Base-by-base conservation (phyloP, 2,113 vertebrate species). In the Balaeniceps rex region DNA sequence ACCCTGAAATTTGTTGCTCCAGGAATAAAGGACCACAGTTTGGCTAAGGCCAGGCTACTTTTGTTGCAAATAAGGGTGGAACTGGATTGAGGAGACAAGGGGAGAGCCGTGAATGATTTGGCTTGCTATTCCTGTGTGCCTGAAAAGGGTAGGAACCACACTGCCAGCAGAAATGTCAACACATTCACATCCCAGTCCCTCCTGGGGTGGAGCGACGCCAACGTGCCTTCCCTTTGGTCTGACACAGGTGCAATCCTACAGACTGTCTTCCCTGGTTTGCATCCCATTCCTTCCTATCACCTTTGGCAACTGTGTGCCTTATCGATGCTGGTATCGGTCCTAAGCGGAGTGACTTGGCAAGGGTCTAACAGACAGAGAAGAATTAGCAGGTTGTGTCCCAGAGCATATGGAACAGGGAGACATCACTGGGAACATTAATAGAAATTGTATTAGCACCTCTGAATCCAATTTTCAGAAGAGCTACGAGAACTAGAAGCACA, bases 221-320 rank as follows among this genome's bases (percentile, higher is more conserved):
- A 28, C 0, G 2, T 31, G 31, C 33, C 46, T 65, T 68, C 70
- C 46, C 47, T 65, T 65, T 46, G 52, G 18, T 49, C 72, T 54
- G 69, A 40, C 83, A 51, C 19, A 6, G 61, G 29, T n/a, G 14
- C 34, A 77, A 2, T n/a, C 47, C 33, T 52, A 47, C 34, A 34
- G n/a, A 16, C 6, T 18, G 0, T 23, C 8, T 6, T n/a, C 34
- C 71, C 49, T 10, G 31, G 0, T 51, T 22, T 60, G 14, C 33
- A 40, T 23, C 75, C 38, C 3, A 1, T 9, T 42, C 14, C 42
- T 63, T 5, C 17, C 64, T 51, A 3, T 4, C 1, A 4, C 61
- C n/a, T 14, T 5, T 65, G 14, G 71, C 79, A 68, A 34, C 65
- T 4, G 29, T 0, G 0, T 7, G 44, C 19, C 23, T 52, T 61